Base-by-base conservation (phyloP, 2,113 vertebrate genomes). In the Pipra filicauda region DNA sequence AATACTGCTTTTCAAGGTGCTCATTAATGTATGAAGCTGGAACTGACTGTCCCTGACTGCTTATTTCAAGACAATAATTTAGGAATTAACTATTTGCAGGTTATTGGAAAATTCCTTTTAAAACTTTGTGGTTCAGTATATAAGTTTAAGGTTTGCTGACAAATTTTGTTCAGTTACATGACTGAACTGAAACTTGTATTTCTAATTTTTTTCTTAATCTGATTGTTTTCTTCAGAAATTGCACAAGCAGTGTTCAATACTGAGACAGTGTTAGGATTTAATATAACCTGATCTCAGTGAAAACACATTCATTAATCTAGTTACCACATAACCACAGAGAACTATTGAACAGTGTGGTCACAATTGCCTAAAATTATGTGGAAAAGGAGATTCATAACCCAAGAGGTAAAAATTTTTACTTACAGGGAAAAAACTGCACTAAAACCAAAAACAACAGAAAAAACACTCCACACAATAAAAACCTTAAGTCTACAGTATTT, bases 401-500 rank as follows among this genome's bases (percentile, higher is more conserved):
- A 11, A 89, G 12, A 86, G 3, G 7, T 33, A 26, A 54, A 10
- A 69, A 9, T 15, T 59, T 59, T 77, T 85, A 19, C 16, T 55
- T 54, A 16, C 2, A 28, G 12, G 12, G 7, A 1, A 6, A 43
- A 62, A 55, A 48, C 5, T 26, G 14, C 8, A 15, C 11, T 21
- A 27, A 18, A 67, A 24, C 1, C 6, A 39, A 30, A 12, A 44
- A 9, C 2, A 49, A 14, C 12, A 15, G 23, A 41, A 74, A 54
- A 61, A 48, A 18, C 1, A 4, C 3, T 3, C 3, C 41, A 51
- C 5, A 4, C 23, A 44, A 48, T 8, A 43, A 74, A 30, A 8
- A 6, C 3, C 11, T 65, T 26, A 62, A 48, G 7, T 31, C 20
- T n/a, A 5, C 1, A 28, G 8, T 30, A 72, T 87, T 67, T 11